These are phyloP conservation scores for Tenualosa ilisha DNA, from an alignment of 2,797 vertebrate genomes.

Conservation along the genomic window DNA sequence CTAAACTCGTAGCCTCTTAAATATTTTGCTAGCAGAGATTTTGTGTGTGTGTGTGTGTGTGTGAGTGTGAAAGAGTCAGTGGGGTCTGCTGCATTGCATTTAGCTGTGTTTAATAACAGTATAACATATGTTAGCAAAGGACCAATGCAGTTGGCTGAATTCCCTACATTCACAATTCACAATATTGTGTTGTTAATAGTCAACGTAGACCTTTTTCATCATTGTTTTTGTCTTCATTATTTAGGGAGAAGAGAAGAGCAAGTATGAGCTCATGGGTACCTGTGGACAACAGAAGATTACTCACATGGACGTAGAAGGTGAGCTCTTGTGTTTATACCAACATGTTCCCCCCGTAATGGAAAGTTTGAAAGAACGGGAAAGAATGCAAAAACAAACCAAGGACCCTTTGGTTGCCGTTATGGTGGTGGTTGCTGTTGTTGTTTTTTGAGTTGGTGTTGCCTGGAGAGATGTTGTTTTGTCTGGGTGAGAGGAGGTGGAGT, in stretches of 20 bases:
- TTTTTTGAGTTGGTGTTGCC: not conserved
- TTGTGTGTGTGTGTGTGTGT: no score
- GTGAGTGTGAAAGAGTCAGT: no score
- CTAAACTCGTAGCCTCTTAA: not conserved
- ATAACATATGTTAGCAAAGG: no score
- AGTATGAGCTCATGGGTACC: constrained; percentile 68
- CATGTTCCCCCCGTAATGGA: not conserved
- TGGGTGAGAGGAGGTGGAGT: not conserved
- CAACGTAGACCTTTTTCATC: not conserved
- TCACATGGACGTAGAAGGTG: constrained; percentile 67
- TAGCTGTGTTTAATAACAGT: no score
- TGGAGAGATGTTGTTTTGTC: not conserved
- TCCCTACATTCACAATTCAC: not conserved
- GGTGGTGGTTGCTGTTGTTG: not conserved
- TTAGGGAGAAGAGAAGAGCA: constrained; percentile 70
- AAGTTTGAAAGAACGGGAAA: not conserved
- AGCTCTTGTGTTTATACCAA: constrained; percentile 35
- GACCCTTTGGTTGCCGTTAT: not conserved
- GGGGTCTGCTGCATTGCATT: no score
- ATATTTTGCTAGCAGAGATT: not conserved
- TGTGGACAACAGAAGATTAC: constrained; percentile 62
- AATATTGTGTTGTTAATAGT: no score
- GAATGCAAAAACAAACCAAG: not conserved
- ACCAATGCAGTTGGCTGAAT: not conserved
- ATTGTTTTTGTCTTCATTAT: constrained; percentile 39